These are phyloP conservation scores for Bombus soroeensis DNA, from an alignment of 1,140 invertebrate genomes.

Conservation along the genomic window DNA sequence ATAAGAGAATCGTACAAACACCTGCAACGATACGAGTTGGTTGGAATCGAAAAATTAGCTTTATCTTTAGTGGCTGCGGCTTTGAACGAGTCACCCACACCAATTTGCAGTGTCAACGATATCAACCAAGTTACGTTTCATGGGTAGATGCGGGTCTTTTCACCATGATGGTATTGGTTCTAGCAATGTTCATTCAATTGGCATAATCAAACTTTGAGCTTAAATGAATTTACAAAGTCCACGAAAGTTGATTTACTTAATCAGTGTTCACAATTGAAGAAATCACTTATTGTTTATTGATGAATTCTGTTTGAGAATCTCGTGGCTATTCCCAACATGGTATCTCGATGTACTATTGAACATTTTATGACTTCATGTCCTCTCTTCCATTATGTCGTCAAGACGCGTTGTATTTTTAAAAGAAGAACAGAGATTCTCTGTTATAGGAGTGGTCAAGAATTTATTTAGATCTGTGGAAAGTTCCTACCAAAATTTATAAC, in stretches of 20 bases:
- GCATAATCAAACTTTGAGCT: neutral
- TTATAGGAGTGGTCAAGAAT: neutral
- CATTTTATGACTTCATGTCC: neutral
- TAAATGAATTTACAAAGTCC: neutral
- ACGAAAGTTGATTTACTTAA: neutral
- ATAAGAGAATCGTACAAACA: slow-evolving; percentile 37
- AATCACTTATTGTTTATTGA: no score
- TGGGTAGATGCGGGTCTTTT: slow-evolving; percentile 18
- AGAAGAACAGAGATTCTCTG: no score
- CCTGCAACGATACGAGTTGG: slow-evolving; percentile 45
- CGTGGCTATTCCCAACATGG: neutral
- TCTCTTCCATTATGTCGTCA: no score
- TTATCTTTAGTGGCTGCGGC: slow-evolving; percentile 41
- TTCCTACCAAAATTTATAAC: neutral
- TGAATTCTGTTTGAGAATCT: no score
- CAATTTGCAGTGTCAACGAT: neutral
- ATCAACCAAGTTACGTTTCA: neutral
- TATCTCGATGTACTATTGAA: neutral
- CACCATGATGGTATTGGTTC: neutral
- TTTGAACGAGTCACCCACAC: slow-evolving; percentile 12
- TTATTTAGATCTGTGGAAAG: neutral
- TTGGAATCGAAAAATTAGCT: slow-evolving; percentile 39
- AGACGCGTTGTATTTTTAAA: no score
- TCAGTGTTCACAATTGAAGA: no score
- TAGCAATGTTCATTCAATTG: neutral